Conservation (phyloP, 30 jellyfish, hydroid and myxozoan species). For the Haliclystus octoradiatus region DNA sequence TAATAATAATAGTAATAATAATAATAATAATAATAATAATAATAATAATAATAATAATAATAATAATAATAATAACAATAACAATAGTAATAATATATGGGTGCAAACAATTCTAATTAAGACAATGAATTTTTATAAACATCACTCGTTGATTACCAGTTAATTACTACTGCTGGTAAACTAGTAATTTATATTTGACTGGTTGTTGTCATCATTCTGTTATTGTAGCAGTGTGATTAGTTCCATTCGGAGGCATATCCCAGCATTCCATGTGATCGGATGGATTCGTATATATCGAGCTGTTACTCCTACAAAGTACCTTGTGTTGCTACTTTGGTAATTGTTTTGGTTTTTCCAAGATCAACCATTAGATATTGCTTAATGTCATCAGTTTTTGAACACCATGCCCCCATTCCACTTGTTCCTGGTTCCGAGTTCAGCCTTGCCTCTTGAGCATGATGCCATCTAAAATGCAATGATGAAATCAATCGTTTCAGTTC, state of each 20-base stretch:
- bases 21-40: no score
- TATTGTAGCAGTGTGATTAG: no score
- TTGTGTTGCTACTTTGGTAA: constrained; percentile 35
- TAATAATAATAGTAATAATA: background rate
- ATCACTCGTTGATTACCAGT: no score
- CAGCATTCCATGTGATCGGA: constrained; percentile 58
- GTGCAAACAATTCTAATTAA: no score
- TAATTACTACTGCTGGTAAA: no score
- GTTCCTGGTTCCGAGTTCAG: constrained; percentile 22
- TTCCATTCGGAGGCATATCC: constrained; percentile 81
- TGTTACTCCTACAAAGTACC: constrained; percentile 33
- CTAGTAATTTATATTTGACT: no score
- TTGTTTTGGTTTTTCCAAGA: constrained; percentile 4
- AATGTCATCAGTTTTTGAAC: constrained; percentile 12
- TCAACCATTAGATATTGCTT: constrained; percentile 20
- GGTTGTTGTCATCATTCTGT: no score
- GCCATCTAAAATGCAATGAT: constrained; percentile 15
- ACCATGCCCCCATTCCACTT: constrained; percentile 32
- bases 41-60: no score
- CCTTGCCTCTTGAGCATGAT: constrained; percentile 15
- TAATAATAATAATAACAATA: no score
- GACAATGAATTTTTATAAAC: no score
- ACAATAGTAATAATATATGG: no score
- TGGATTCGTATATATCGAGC: constrained; percentile 66
- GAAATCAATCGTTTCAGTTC: background rate